A percentile compares a stretch with the other conserved stretches of the same genome.
These are phyloP conservation scores for Alentia gelatinosa DNA, from an alignment of 2,888 invertebrate species.

Conservation along the genomic window DNA sequence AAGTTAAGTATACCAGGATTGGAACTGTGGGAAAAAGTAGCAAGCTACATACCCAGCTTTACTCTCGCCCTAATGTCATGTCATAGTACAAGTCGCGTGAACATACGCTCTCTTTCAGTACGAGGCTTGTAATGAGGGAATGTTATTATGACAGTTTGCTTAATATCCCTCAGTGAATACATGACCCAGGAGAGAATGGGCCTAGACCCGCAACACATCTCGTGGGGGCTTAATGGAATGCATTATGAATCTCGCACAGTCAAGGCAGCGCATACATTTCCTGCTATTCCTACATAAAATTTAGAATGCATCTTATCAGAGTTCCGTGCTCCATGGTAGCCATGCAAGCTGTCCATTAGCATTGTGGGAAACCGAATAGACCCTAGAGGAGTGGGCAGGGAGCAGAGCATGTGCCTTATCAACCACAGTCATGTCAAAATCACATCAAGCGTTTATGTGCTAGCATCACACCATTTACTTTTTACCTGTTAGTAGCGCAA, in stretches of 20 bases:
- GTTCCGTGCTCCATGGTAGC: background rate
- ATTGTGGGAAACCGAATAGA: background rate
- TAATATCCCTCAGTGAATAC: background rate
- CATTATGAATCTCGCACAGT: background rate
- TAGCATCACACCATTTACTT: background rate
- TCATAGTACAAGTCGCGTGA: background rate
- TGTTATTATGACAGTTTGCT: background rate
- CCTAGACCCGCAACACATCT: too few species aligned
- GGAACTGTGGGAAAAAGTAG: background rate
- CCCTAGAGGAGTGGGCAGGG: background rate
- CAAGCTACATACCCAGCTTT: background rate
- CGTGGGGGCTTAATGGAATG: background rate
- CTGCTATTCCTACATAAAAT: background rate
- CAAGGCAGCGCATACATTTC: background rate
- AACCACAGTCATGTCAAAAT: background rate
- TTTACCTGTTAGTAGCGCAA: background rate
- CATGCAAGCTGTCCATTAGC: background rate
- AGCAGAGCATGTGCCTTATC: background rate
- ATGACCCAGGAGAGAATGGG: background rate
- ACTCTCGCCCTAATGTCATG: background rate
- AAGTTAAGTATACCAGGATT: background rate
- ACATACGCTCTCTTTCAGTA: background rate
- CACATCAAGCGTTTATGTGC: slow-evolving; percentile 7
- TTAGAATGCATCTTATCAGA: background rate
- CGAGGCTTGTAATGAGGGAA: background rate